A percentile compares a stretch with the other conserved stretches of the same genome.
phyloP scores from a whole-genome alignment of 2,888 invertebrate species.

The Protodeltote pygarga region DNA sequence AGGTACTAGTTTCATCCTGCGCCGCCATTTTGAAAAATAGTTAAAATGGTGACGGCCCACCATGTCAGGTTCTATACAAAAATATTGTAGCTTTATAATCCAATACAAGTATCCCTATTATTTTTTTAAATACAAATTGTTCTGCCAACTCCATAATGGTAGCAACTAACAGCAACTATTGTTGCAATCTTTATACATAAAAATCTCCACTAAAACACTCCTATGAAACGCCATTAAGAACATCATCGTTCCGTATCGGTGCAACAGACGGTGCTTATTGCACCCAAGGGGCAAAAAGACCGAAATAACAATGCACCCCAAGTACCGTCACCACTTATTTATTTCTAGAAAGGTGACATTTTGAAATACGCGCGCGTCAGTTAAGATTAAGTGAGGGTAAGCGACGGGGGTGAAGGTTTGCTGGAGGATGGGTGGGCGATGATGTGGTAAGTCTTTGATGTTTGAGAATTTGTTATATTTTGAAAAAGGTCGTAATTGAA shows the following conservation, averaged over 20 bases:
- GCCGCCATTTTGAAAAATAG: too few relatives aligned
- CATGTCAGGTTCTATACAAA: too few relatives aligned
- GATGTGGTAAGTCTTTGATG: constrained; percentile 22
- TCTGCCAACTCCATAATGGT: too few relatives aligned
- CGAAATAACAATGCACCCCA: constrained; percentile 50
- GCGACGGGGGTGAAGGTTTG: constrained; percentile 26
- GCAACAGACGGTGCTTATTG: constrained; percentile 43
- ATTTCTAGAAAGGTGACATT: constrained; percentile 45
- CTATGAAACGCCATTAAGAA: constrained; percentile 50
- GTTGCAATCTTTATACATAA: not conserved
- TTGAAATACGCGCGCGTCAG: constrained; percentile 35
- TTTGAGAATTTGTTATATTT: constrained; percentile 7
- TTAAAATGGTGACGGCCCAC: too few relatives aligned
- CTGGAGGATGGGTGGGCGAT: constrained; percentile 27
- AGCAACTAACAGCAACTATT: too few relatives aligned
- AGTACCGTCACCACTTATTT: constrained; percentile 44
- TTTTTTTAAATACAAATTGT: too few relatives aligned
- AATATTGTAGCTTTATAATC: too few relatives aligned
- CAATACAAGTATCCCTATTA: too few relatives aligned
- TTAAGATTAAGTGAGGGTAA: constrained; percentile 35
- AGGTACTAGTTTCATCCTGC: too few relatives aligned
- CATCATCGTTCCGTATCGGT: constrained; percentile 44
- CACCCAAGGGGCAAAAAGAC: constrained; percentile 48
- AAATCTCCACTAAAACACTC: constrained; percentile 12
- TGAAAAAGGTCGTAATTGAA: constrained; percentile 7